Evolutionary conservation across 23 tunicate species (phyloP).

Genomic region (Phallusia fumigata): DNA sequence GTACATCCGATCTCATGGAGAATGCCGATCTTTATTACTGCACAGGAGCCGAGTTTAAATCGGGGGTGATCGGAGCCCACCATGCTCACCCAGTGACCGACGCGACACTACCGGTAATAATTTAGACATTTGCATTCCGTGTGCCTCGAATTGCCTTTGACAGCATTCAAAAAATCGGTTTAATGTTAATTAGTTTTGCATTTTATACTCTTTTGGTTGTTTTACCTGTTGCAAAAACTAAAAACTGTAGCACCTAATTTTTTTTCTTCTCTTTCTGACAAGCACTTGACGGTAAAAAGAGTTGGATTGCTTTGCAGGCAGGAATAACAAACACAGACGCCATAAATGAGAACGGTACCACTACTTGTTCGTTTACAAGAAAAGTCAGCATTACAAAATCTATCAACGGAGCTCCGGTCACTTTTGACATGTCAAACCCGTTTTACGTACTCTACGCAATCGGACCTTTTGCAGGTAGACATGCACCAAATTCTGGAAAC

Average conservation of each 20-base stretch:
- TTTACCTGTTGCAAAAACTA: too few species aligned
- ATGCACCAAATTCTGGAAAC: too few species aligned
- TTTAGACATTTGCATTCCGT: background rate
- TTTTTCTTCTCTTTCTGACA: too few species aligned
- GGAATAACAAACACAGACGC: slow-evolving; percentile 18
- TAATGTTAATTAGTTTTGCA: too few species aligned
- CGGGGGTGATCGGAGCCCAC: slow-evolving; percentile 43
- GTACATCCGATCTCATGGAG: slow-evolving; percentile 33
- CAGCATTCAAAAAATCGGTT: too few species aligned
- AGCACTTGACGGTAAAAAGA: too few species aligned
- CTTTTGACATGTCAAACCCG: slow-evolving; percentile 3
- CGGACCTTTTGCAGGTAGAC: slow-evolving; percentile 7
- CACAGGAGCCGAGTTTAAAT: slow-evolving; percentile 41
- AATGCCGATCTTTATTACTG: slow-evolving; percentile 71
- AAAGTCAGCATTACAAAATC: slow-evolving; percentile 25
- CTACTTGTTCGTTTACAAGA: slow-evolving; percentile 24
- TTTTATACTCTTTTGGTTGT: too few species aligned
- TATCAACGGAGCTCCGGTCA: background rate
- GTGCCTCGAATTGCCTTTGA: too few species aligned
- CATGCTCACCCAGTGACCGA: slow-evolving; percentile 21
- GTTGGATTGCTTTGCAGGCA: background rate
- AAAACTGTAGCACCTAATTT: too few species aligned
- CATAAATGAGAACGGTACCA: slow-evolving; percentile 10
- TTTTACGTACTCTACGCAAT: slow-evolving; percentile 11
- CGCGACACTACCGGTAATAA: slow-evolving; percentile 24